Percentiles rank a stretch among this genome's conserved stretches.
Conservation (phyloP, 1,140 invertebrate species). For the Lucilia cuprina region DNA sequence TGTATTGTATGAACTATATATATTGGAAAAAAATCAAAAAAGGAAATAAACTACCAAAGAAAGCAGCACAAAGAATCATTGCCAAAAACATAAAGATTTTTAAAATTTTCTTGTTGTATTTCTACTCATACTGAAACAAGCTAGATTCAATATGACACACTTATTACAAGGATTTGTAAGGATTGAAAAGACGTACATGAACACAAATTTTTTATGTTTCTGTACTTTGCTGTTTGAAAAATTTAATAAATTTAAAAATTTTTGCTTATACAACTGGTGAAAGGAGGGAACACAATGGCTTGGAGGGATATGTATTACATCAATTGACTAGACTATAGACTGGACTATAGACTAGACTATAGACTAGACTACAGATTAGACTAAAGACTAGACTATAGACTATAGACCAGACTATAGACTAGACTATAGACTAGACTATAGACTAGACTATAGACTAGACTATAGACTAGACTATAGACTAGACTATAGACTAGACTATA, state of each 20-base stretch:
- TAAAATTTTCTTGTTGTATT: background rate
- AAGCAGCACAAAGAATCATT: background rate
- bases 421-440: too few relatives aligned
- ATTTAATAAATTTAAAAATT: background rate
- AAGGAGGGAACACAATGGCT: background rate
- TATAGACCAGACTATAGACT: too few relatives aligned
- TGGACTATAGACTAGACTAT: too few relatives aligned
- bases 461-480: too few relatives aligned
- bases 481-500: too few relatives aligned
- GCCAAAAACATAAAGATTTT: background rate
- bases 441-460: too few relatives aligned
- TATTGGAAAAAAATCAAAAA: background rate
- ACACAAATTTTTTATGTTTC: background rate
- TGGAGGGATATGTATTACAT: background rate
- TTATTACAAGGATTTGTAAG: slow-evolving; percentile 8
- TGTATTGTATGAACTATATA: background rate
- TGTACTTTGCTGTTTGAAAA: background rate
- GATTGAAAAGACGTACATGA: slow-evolving; percentile 6
- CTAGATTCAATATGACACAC: background rate
- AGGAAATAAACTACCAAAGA: background rate
- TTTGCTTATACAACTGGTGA: background rate
- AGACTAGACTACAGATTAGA: too few relatives aligned
- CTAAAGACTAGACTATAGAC: too few relatives aligned
- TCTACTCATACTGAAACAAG: background rate
- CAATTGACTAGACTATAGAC: too few relatives aligned